Conservation (phyloP, 2,797 vertebrate genomes). For the Micromesistius poutassou region DNA sequence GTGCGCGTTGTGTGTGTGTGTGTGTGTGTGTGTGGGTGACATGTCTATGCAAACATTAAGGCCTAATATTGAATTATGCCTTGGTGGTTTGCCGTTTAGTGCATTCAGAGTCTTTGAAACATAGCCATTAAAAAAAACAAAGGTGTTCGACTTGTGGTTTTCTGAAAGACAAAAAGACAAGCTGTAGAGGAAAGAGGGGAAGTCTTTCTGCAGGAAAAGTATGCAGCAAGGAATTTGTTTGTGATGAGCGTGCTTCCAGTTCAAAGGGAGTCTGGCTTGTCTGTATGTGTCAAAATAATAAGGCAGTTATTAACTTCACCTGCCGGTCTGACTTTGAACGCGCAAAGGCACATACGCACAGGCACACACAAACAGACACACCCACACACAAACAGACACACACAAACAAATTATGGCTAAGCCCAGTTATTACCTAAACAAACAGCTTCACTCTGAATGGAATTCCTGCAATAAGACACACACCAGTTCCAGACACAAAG, state of each 20-base stretch:
- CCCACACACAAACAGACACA: constrained; percentile 40
- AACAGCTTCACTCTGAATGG: constrained; percentile 56
- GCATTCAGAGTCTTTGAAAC: no score
- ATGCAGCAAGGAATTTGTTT: neutral
- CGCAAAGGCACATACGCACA: constrained; percentile 11
- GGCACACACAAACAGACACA: constrained; percentile 9
- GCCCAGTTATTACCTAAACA: constrained; percentile 65
- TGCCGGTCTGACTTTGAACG: constrained; percentile 28
- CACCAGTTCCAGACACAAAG: constrained; percentile 58
- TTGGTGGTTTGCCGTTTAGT: no score
- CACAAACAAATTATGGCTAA: constrained; percentile 57
- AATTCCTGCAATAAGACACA: constrained; percentile 58
- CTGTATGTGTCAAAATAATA: constrained; percentile 34
- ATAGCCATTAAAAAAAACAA: no score
- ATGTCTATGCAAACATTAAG: neutral
- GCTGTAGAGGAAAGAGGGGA: neutral
- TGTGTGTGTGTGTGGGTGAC: constrained; percentile 14
- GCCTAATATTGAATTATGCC: no score
- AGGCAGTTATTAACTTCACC: constrained; percentile 23
- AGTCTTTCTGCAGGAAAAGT: constrained; percentile 7
- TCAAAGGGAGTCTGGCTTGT: constrained; percentile 33
- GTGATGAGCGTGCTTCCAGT: constrained; percentile 24
- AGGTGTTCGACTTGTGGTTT: no score
- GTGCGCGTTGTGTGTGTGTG: constrained; percentile 1
- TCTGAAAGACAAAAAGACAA: no score